Conservation (phyloP, 2,113 vertebrate species). For the Acanthisitta chloris region DNA sequence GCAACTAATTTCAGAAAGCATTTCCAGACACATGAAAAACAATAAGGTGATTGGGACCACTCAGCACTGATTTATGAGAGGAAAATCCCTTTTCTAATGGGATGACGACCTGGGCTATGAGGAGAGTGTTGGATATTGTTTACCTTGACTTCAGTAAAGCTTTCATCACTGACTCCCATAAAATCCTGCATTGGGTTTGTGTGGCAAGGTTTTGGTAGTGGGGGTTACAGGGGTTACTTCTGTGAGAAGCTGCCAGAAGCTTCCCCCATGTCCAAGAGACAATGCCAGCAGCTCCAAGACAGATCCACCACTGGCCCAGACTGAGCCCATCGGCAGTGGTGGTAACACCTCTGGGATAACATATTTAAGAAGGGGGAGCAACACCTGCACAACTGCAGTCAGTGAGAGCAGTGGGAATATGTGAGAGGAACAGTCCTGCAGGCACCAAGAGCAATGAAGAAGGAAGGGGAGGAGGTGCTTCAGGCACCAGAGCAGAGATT, state of each 20-base stretch:
- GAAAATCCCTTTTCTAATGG: not conserved
- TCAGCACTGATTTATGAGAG: not conserved
- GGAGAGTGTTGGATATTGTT: not conserved
- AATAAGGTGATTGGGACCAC: not conserved
- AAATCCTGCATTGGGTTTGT: not conserved
- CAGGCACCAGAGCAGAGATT: not conserved
- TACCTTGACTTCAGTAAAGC: not conserved
- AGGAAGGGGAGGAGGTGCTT: not conserved
- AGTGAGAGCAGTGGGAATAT: not conserved
- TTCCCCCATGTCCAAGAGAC: not conserved
- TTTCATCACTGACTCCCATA: not conserved
- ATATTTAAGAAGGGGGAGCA: not conserved
- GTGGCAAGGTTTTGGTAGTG: not conserved
- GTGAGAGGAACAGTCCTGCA: not conserved
- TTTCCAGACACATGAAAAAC: not conserved
- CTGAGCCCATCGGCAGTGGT: rapidly evolving
- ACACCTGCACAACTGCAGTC: not conserved
- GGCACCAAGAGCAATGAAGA: not conserved
- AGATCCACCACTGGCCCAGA: not conserved
- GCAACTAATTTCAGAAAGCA: not conserved
- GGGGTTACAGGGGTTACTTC: not conserved
- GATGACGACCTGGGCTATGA: not conserved
- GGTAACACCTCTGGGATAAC: not conserved
- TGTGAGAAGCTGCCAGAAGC: not conserved
- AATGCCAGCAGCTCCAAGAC: not conserved